A percentile compares a stretch with the other conserved stretches of the same genome.
These are phyloP conservation scores for Drepanosiphum platanoidis DNA, from an alignment of 2,888 invertebrate species.

Conservation along the genomic window DNA sequence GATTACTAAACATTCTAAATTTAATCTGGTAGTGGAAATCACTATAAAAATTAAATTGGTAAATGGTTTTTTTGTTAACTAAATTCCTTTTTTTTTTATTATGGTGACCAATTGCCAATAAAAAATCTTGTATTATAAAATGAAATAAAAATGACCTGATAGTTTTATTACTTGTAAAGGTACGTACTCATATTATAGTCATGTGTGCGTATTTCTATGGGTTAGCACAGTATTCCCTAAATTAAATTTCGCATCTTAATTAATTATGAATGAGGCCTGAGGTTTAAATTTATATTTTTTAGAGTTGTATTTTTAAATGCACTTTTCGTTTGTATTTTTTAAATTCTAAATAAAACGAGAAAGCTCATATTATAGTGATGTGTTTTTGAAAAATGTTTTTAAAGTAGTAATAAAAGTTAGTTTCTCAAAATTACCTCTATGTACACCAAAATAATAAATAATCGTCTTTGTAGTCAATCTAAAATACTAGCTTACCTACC, in stretches of 20 bases:
- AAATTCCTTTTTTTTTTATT: slow-evolving; percentile 25
- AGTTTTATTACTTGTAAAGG: neutral
- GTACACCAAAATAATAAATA: too few relatives aligned
- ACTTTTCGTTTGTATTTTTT: too few relatives aligned
- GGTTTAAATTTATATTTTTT: neutral
- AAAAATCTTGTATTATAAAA: slow-evolving; percentile 3
- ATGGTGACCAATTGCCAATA: neutral
- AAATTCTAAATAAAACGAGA: neutral
- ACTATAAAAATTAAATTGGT: slow-evolving; percentile 3
- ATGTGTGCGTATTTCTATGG: neutral
- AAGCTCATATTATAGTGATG: too few relatives aligned
- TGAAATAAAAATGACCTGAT: slow-evolving; percentile 12
- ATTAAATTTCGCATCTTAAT: neutral
- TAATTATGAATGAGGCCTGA: neutral
- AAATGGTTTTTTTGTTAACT: neutral
- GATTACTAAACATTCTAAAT: slow-evolving; percentile 23
- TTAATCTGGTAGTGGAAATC: neutral
- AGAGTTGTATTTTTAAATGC: neutral
- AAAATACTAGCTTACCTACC: too few relatives aligned
- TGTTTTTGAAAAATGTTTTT: too few relatives aligned
- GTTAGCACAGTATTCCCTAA: too few relatives aligned
- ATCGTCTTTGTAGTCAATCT: too few relatives aligned
- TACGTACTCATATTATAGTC: neutral
- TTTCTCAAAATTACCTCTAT: too few relatives aligned
- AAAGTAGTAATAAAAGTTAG: too few relatives aligned